phyloP scores from a whole-genome alignment of 1,140 invertebrate genomes.

The Trinorchestia longiramus region DNA sequence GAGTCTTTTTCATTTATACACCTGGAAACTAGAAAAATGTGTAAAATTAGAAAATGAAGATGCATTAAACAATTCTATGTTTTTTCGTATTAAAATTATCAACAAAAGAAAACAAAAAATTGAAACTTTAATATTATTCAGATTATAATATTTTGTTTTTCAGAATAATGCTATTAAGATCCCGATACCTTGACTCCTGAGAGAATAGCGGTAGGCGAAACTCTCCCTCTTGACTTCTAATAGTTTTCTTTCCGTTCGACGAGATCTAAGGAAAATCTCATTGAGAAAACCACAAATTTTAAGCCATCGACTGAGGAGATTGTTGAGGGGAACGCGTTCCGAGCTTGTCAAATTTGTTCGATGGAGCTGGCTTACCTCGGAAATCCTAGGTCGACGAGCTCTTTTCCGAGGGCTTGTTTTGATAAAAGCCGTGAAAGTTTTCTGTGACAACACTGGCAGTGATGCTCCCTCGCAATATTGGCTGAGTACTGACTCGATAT shows the following conservation, averaged over 20 bases:
- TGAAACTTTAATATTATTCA: too few species aligned
- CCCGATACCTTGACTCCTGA: neutral
- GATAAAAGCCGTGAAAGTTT: conserved; percentile 36
- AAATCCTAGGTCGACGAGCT: conserved; percentile 51
- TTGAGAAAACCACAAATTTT: neutral
- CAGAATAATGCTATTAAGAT: neutral
- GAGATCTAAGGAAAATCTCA: conserved; percentile 4
- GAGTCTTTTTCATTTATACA: too few species aligned
- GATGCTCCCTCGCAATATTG: conserved; percentile 43
- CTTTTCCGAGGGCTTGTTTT: conserved; percentile 17
- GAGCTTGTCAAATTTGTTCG: conserved; percentile 52
- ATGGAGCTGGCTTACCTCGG: conserved; percentile 42
- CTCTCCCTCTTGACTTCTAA: neutral
- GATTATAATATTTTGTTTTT: neutral
- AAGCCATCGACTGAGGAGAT: conserved; percentile 3
- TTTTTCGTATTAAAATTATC: too few species aligned
- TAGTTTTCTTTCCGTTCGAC: neutral
- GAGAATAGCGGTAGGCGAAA: neutral
- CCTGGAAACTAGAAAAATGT: too few species aligned
- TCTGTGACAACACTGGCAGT: conserved; percentile 18
- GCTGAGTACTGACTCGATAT: conserved; percentile 40
- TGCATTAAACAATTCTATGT: too few species aligned
- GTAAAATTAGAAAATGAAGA: too few species aligned
- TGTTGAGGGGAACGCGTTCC: conserved; percentile 19
- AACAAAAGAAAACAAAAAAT: too few species aligned